Conservation (phyloP, 2,888 invertebrate species). For the Stenotaenia linearis region DNA sequence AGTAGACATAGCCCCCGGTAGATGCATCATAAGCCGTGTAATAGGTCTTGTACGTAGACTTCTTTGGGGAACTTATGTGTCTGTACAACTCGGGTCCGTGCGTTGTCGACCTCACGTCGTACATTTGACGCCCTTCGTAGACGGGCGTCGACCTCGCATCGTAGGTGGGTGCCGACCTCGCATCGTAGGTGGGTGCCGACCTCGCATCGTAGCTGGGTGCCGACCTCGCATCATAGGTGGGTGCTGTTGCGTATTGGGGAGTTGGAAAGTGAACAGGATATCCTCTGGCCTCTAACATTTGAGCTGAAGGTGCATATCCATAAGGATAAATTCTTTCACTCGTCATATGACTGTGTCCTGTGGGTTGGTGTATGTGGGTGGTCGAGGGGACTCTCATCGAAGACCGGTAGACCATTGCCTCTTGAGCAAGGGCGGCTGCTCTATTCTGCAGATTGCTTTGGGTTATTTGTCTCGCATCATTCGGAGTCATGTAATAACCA, state of each 20-base stretch:
- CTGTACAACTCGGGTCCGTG: background rate
- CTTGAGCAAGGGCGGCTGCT: background rate
- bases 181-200: background rate
- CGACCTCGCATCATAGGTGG: background rate
- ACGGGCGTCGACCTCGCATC: background rate
- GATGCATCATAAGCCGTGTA: conserved; percentile 20
- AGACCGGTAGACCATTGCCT: background rate
- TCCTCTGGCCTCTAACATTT: conserved; percentile 27
- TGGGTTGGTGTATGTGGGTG: background rate
- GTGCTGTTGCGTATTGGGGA: background rate
- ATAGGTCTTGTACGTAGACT: conserved; percentile 3
- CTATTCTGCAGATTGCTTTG: background rate
- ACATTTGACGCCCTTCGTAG: no score
- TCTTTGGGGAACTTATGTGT: background rate
- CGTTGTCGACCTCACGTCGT: background rate
- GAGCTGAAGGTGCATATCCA: conserved; percentile 29
- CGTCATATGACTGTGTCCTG: background rate
- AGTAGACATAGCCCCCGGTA: conserved; percentile 4
- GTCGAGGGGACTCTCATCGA: background rate
- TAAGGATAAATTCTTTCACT: conserved; percentile 20
- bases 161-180: background rate
- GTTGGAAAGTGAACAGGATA: conserved; percentile 20
- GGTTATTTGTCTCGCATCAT: background rate
- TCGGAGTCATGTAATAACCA: background rate
- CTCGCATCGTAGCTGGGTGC: background rate